Conservation (phyloP, 1,140 invertebrate species). For the Cylas formicarius region DNA sequence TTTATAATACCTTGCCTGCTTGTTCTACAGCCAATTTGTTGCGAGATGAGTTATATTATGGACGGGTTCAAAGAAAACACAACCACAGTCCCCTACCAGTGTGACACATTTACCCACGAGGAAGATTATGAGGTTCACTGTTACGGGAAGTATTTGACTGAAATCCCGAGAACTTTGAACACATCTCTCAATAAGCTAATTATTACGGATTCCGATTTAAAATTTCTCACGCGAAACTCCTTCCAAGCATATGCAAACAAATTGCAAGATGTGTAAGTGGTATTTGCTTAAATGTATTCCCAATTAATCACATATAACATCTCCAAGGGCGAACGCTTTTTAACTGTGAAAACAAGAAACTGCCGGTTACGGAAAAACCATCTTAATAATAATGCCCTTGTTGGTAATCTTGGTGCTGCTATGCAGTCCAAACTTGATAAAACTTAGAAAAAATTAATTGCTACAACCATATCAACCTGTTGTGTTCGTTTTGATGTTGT, state of each 20-base stretch:
- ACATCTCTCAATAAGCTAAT: slow-evolving; percentile 30
- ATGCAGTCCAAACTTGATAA: too few relatives aligned
- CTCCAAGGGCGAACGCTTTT: slow-evolving; percentile 1
- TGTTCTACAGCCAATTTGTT: too few relatives aligned
- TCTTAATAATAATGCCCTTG: neutral
- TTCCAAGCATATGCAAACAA: slow-evolving; percentile 33
- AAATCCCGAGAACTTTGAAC: slow-evolving; percentile 34
- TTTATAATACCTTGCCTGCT: too few relatives aligned
- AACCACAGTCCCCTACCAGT: slow-evolving; percentile 5
- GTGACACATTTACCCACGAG: slow-evolving; percentile 14
- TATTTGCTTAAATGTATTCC: neutral
- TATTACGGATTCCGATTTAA: slow-evolving; percentile 33
- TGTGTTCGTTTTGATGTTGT: neutral
- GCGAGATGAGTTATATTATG: too few relatives aligned
- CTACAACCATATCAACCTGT: neutral
- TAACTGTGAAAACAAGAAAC: neutral
- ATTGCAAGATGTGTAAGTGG: slow-evolving; percentile 39
- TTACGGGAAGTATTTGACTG: slow-evolving; percentile 30
- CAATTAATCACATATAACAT: too few relatives aligned
- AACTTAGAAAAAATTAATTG: neutral
- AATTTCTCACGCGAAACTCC: slow-evolving; percentile 26
- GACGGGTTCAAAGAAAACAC: too few relatives aligned
- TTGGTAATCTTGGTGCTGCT: too few relatives aligned
- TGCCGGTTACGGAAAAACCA: neutral
- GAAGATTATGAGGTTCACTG: slow-evolving; percentile 39